Evolutionary conservation across 1,140 invertebrate genomes (phyloP).

Genomic region (Zaprionus tsacasi): DNA sequence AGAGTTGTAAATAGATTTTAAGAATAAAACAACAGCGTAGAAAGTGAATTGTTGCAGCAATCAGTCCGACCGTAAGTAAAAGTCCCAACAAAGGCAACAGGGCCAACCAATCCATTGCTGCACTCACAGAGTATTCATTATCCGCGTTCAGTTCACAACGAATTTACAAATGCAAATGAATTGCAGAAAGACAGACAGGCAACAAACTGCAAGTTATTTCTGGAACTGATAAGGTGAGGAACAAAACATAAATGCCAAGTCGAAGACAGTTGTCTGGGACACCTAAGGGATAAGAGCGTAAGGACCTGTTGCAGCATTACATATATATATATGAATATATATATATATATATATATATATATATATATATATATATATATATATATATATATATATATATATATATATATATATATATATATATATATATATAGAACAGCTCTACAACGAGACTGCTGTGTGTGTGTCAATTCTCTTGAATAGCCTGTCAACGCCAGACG

Average conservation of each 20-base stretch:
- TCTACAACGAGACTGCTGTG: background rate
- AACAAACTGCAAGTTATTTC: background rate
- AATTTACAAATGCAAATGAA: conserved; percentile 50
- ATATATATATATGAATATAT: too few relatives aligned
- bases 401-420: conserved; percentile 5
- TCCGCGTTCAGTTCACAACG: conserved; percentile 29
- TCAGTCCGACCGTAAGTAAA: conserved; percentile 12
- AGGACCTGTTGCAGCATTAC: conserved; percentile 27
- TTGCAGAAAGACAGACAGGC: background rate
- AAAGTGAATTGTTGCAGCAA: conserved; percentile 34
- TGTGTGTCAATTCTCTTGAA: conserved; percentile 8
- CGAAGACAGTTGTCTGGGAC: background rate
- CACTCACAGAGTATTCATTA: conserved; percentile 16
- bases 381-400: conserved; percentile 4
- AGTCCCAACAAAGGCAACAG: conserved; percentile 31
- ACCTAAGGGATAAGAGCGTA: background rate
- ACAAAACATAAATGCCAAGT: background rate
- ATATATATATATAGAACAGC: background rate
- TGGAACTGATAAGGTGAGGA: conserved; percentile 2
- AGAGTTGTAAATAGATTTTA: conserved; percentile 35
- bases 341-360: conserved; percentile 4
- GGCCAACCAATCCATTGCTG: conserved; percentile 36
- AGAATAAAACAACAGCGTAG: conserved; percentile 42
- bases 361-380: conserved; percentile 4
- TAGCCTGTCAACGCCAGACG: conserved; percentile 14